Conservation (phyloP, 2,888 invertebrate species). For the Tenthredo scrophulariae region DNA sequence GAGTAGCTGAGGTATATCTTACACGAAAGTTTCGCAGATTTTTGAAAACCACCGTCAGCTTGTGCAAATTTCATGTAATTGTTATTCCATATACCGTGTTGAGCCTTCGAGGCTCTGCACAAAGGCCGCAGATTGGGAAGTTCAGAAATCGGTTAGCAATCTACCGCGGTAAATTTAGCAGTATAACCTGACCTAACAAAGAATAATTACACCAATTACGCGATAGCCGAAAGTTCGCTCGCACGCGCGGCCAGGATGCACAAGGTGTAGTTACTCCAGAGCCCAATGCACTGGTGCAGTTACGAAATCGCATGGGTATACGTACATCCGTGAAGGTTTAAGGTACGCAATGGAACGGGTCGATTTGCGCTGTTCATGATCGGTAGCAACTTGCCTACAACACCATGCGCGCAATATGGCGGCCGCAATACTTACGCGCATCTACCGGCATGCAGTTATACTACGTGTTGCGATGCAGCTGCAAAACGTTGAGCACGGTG, state of each 20-base stretch:
- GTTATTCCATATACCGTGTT: neutral
- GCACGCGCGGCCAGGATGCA: constrained; percentile 10
- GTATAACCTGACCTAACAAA: constrained; percentile 23
- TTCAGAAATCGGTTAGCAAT: constrained; percentile 19
- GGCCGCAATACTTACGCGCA: neutral
- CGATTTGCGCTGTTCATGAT: constrained; percentile 1
- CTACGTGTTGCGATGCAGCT: constrained; percentile 19
- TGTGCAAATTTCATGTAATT: neutral
- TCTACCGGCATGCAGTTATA: neutral
- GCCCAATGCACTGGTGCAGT: neutral
- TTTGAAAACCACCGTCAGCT: neutral
- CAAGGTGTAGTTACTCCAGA: neutral
- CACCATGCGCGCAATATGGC: neutral
- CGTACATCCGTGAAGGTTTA: neutral
- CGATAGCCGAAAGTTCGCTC: neutral
- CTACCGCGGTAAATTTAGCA: neutral
- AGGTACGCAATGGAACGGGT: neutral
- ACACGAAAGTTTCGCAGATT: neutral
- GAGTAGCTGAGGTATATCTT: neutral
- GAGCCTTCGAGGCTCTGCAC: neutral
- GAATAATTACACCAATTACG: constrained; percentile 37
- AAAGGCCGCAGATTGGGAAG: neutral
- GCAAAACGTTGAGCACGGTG: constrained; percentile 19
- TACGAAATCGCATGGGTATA: constrained; percentile 9
- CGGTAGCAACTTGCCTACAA: neutral